Evolutionary conservation across 2,888 invertebrate species (phyloP).

Genomic region (Patella depressa): DNA sequence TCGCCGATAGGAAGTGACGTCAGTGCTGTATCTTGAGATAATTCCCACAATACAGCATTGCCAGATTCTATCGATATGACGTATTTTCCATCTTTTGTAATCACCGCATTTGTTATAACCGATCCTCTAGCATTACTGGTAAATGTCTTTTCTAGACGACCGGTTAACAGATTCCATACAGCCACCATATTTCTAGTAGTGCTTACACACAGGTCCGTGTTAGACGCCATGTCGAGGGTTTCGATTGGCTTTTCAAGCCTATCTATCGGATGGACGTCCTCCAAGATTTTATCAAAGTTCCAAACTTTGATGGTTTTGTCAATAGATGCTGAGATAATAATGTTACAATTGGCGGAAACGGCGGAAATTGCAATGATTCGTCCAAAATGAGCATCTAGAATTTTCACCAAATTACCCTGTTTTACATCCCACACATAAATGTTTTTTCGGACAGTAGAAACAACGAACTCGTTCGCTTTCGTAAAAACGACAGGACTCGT

Average conservation of each 20-base stretch:
- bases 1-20: constrained; percentile 88
- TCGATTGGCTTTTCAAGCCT: constrained; percentile 96
- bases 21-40: constrained; percentile 80
- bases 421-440: constrained; percentile 94
- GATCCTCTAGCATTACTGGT: constrained; percentile 94
- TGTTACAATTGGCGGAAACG: constrained; percentile 80
- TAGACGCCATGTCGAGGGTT: constrained; percentile 78
- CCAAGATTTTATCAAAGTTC: constrained; percentile 99
- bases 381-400: constrained; percentile 96
- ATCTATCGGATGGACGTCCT: constrained; percentile 84
- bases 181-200: constrained; percentile 95
- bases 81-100: constrained; percentile 86
- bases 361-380: constrained; percentile 93
- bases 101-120: constrained; percentile 92
- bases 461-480: constrained; percentile 88
- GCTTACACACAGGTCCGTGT: constrained; percentile 87
- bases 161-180: constrained; percentile 91
- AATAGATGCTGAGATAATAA: constrained; percentile 93
- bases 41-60: constrained; percentile 91
- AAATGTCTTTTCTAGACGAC: constrained; percentile 86
- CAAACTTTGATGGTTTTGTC: constrained; percentile 98
- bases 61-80: constrained; percentile 94
- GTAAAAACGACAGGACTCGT: constrained; percentile 94
- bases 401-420: constrained; percentile 86
- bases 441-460: constrained; percentile 94